A percentile compares a stretch with the other conserved stretches of the same genome.
phyloP scores from a whole-genome alignment of 2,113 vertebrate genomes.

The Oncorhynchus gorbuscha region DNA sequence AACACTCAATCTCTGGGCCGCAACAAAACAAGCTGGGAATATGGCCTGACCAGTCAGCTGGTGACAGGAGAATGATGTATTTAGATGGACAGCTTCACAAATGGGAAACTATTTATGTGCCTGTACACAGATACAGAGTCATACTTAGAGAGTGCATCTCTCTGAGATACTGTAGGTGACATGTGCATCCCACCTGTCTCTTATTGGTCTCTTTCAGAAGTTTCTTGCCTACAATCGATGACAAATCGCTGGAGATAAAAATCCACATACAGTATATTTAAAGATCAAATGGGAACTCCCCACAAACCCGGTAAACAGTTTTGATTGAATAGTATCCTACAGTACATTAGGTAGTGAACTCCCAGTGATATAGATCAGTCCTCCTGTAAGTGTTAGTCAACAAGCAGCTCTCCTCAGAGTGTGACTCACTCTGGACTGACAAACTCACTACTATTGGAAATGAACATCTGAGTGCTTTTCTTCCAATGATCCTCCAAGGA shows the following conservation, averaged over 20 bases:
- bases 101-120: conserved; percentile 13
- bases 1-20: conserved; percentile 40
- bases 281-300: too few species aligned
- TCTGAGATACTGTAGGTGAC: neutral
- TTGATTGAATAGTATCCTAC: neutral
- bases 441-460: neutral
- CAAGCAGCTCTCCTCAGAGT: conserved; percentile 13
- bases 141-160: neutral
- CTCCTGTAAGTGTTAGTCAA: neutral
- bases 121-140: conserved; percentile 3
- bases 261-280: neutral
- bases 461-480: neutral
- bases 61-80: conserved; percentile 35
- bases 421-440: conserved; percentile 18
- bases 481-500: neutral
- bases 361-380: conserved; percentile 19
- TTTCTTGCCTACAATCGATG: neutral
- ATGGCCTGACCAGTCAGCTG: conserved; percentile 24
- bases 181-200: neutral
- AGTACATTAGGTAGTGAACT: neutral
- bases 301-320: neutral
- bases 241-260: neutral
- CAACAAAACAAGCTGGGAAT: conserved; percentile 8
- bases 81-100: conserved; percentile 29
- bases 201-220: neutral